These are phyloP conservation scores for Beaufortia kweichowensis DNA, from an alignment of 2,113 vertebrate genomes.

Conservation along the genomic window DNA sequence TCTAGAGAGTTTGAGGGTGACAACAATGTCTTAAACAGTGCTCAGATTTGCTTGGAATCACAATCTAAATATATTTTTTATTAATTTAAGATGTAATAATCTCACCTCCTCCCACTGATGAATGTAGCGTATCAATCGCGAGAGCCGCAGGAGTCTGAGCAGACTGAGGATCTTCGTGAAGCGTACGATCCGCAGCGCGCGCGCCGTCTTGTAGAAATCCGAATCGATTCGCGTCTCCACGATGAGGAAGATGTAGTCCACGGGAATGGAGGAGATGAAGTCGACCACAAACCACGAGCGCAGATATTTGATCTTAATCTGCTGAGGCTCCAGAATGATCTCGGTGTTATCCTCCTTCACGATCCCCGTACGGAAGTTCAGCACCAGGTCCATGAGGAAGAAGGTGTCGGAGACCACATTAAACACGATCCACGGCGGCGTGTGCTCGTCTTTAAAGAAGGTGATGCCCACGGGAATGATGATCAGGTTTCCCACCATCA, in stretches of 20 bases:
- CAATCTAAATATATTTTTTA: too few relatives aligned
- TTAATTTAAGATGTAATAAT: too few relatives aligned
- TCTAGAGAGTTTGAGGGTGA: too few relatives aligned
- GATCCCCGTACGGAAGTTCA: constrained; percentile 98
- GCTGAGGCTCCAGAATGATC: constrained; percentile 94
- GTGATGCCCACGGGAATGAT: constrained; percentile 99
- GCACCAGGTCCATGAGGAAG: constrained; percentile 98
- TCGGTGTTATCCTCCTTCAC: constrained; percentile 99
- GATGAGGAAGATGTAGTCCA: constrained; percentile 99
- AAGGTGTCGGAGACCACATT: constrained; percentile 98
- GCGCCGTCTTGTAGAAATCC: constrained; percentile 97
- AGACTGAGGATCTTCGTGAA: constrained; percentile 99
- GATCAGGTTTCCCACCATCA: constrained; percentile 99
- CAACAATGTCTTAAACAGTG: too few relatives aligned
- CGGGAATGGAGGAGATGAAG: constrained; percentile 98
- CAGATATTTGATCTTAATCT: constrained; percentile 98
- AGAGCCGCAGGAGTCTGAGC: constrained; percentile 90
- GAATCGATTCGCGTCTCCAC: constrained; percentile 98
- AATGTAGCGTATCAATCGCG: constrained; percentile 96
- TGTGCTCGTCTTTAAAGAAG: constrained; percentile 99
- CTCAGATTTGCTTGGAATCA: too few relatives aligned
- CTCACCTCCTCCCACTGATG: constrained; percentile 99
- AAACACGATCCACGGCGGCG: constrained; percentile 97
- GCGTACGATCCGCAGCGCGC: constrained; percentile 93
- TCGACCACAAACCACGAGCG: constrained; percentile 98